phyloP scores from a whole-genome alignment of 2,888 invertebrate genomes.

The Sarcophaga variegata region DNA sequence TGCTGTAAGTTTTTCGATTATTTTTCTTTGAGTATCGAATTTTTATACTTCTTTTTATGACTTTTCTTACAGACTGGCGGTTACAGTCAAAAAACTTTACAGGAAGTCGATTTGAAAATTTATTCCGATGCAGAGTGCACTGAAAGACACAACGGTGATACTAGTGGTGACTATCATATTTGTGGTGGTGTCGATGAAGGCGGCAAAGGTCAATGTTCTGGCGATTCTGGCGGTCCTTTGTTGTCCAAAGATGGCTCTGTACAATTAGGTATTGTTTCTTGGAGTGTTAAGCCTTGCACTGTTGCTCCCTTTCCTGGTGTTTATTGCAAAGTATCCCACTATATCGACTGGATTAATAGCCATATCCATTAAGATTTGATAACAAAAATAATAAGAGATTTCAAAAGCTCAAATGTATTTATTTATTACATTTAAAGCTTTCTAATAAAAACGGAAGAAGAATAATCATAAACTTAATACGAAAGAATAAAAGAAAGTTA shows the following conservation, averaged over 20 bases:
- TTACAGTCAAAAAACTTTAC: constrained; percentile 75
- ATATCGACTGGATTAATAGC: constrained; percentile 77
- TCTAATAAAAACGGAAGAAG: no score
- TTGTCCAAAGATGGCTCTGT: constrained; percentile 67
- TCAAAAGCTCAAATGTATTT: no score
- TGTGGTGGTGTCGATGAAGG: constrained; percentile 80
- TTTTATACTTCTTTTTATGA: background rate
- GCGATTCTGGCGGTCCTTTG: constrained; percentile 80
- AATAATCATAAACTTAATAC: no score
- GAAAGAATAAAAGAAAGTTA: no score
- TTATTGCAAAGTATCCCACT: constrained; percentile 80
- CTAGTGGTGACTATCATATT: constrained; percentile 77
- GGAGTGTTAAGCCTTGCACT: constrained; percentile 82
- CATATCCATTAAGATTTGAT: constrained; percentile 69
- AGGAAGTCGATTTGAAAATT: constrained; percentile 79
- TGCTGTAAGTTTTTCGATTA: constrained; percentile 70
- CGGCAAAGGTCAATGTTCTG: constrained; percentile 79
- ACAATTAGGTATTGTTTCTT: constrained; percentile 82
- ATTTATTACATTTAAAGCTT: no score
- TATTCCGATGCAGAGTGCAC: constrained; percentile 80
- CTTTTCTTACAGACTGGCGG: constrained; percentile 77
- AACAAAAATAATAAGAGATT: background rate
- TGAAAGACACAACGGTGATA: constrained; percentile 73
- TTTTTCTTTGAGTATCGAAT: background rate
- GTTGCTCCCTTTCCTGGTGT: constrained; percentile 81